Evolutionary conservation across 2,888 invertebrate species (phyloP).

Genomic region (Nymphalis urticae): DNA sequence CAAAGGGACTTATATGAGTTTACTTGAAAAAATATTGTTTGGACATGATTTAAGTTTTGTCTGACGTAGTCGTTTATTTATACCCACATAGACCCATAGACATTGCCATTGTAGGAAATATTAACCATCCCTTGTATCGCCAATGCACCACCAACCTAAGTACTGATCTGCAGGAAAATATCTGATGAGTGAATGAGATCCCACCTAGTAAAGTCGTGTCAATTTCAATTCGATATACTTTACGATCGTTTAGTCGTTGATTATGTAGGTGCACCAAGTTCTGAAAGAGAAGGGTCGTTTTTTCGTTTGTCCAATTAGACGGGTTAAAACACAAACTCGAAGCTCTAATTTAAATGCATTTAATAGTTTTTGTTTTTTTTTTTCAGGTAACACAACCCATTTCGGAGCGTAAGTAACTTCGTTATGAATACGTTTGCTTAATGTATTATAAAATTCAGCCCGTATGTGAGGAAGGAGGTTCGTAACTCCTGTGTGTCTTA

Average conservation of each 20-base stretch:
- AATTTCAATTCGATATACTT: not conserved
- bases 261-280: slow-evolving; percentile 21
- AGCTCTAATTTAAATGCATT: slow-evolving; percentile 22
- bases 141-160: too few relatives aligned
- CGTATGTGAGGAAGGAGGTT: too few relatives aligned
- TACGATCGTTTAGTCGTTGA: slow-evolving; percentile 13
- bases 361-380: slow-evolving; percentile 22
- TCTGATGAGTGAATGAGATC: too few relatives aligned
- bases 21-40: too few relatives aligned
- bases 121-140: too few relatives aligned
- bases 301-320: slow-evolving; percentile 38
- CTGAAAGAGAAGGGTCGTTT: slow-evolving; percentile 31
- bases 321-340: slow-evolving; percentile 31
- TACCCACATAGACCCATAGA: too few relatives aligned
- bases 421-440: not conserved
- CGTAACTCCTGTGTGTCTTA: too few relatives aligned
- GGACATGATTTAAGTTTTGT: too few relatives aligned
- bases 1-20: too few relatives aligned
- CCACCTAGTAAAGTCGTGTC: not conserved
- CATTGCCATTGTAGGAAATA: too few relatives aligned
- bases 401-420: not conserved
- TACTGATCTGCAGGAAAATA: too few relatives aligned
- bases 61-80: too few relatives aligned
- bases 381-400: slow-evolving; percentile 18
- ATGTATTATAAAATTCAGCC: not conserved